These are phyloP conservation scores for Drosophila mulleri DNA, from an alignment of 2,888 invertebrate species.

Conservation along the genomic window DNA sequence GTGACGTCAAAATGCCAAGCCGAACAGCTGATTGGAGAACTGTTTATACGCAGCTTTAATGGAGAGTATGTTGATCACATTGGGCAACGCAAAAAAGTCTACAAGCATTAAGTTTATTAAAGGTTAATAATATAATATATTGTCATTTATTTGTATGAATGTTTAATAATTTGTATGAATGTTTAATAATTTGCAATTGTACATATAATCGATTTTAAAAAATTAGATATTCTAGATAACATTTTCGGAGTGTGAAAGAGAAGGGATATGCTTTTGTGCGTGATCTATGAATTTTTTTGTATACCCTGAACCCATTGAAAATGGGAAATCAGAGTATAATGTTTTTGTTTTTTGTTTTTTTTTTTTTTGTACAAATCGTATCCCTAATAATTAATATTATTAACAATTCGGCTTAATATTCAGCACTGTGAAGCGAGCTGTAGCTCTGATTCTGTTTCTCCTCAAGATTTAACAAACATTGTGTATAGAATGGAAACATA, in stretches of 20 bases:
- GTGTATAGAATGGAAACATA: slow-evolving; percentile 31
- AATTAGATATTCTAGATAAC: slow-evolving; percentile 4
- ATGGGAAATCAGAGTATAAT: no score
- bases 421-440: slow-evolving; percentile 6
- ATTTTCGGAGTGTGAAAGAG: slow-evolving; percentile 2
- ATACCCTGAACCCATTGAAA: no score
- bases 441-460: slow-evolving; percentile 2
- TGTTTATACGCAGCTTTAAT: not conserved
- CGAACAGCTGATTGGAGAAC: slow-evolving; percentile 33
- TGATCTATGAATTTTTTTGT: not conserved
- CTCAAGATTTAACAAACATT: slow-evolving; percentile 24
- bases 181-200: not conserved
- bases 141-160: slow-evolving; percentile 6
- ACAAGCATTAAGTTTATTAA: not conserved
- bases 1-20: slow-evolving; percentile 21
- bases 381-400: not conserved
- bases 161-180: not conserved
- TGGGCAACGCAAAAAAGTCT: not conserved
- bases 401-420: slow-evolving; percentile 29
- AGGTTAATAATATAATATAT: not conserved
- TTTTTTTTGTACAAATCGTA: not conserved
- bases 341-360: not conserved
- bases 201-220: not conserved
- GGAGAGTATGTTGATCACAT: slow-evolving; percentile 17
- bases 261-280: not conserved